Percentiles rank a stretch among this genome's conserved stretches.
These are phyloP conservation scores for Takifugu flavidus DNA, from an alignment of 2,113 vertebrate genomes.

Conservation along the genomic window DNA sequence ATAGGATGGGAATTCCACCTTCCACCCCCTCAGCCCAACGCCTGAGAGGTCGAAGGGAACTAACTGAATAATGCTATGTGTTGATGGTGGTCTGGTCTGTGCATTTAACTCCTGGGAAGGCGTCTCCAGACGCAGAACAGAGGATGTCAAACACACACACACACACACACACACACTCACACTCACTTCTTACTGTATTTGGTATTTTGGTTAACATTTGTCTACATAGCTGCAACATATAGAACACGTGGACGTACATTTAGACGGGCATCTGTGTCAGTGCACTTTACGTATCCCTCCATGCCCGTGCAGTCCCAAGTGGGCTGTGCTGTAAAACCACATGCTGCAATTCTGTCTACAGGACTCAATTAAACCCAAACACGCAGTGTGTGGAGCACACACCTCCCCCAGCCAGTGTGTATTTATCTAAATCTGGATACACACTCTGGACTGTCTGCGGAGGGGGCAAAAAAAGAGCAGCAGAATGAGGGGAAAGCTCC, in stretches of 20 bases:
- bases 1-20: conserved; percentile 32
- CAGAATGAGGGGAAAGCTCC: conserved; percentile 31
- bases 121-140: conserved; percentile 55
- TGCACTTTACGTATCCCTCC: conserved; percentile 4
- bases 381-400: conserved; percentile 37
- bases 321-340: conserved; percentile 35
- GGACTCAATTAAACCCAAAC: conserved; percentile 47
- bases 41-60: conserved; percentile 49
- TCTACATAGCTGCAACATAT: background rate
- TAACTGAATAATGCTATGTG: conserved; percentile 42
- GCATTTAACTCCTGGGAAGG: conserved; percentile 36
- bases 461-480: conserved; percentile 17
- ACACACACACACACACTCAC: background rate
- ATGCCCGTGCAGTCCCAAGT: conserved; percentile 12
- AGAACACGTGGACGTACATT: background rate
- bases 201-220: background rate
- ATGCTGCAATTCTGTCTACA: conserved; percentile 38
- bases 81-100: conserved; percentile 44
- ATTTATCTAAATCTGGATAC: conserved; percentile 57
- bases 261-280: background rate
- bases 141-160: background rate
- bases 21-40: conserved; percentile 56
- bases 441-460: conserved; percentile 30
- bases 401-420: conserved; percentile 38
- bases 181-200: background rate